Evolutionary conservation across 2,888 invertebrate species (phyloP), one percentile per base, ranked within the genome.

Genomic region (Drosophila anomalata): DNA sequence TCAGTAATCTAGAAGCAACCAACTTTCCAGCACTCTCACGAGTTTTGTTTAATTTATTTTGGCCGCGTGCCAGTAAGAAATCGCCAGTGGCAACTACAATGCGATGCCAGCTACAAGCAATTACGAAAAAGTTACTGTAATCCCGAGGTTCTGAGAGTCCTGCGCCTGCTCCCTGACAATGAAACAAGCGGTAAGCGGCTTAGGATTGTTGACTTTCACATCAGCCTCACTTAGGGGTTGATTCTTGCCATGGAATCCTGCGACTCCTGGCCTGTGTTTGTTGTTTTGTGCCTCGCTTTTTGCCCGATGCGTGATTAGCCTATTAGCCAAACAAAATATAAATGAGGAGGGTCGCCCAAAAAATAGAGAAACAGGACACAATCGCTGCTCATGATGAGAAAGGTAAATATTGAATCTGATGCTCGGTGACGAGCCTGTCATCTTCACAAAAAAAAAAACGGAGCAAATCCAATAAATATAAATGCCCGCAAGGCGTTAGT

Each of bases 181-280:
- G 75, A 84, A 81, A 89, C 89, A 90, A 87, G 89, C 87, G 79
- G 72, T 89, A 89, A 89, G 88, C 90, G 79, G 90, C 90, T 90
- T 90, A 90, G 81, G 81, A 82, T 83, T 90, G 90, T 90, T 90
- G 90, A 90, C 90, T 90, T 90, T 90, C 90, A 85, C 90, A 90
- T 90, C 85, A 66, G 39, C 80, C 66, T 65, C 84, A 87, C 87
- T 87, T 85, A 84, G 81, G 87, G 84, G 84, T 54, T 67, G 72
- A 73, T 79, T 71, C 79, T 59, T 68, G 63, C 47, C 58, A 26
- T 48, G 14, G 33, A 50, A 24, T 47, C 39, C 39, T 55, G 52
- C 57, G 56, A 55, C 61, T 33, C 51, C 53, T 29, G 14, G 39
- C 47, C 39, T 20, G n/a, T 70, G 61, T 73, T 85, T 80, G 79